Evolutionary conservation across 2,888 invertebrate genomes (phyloP).

Genomic region (Parapristionchus giblindavisi): DNA sequence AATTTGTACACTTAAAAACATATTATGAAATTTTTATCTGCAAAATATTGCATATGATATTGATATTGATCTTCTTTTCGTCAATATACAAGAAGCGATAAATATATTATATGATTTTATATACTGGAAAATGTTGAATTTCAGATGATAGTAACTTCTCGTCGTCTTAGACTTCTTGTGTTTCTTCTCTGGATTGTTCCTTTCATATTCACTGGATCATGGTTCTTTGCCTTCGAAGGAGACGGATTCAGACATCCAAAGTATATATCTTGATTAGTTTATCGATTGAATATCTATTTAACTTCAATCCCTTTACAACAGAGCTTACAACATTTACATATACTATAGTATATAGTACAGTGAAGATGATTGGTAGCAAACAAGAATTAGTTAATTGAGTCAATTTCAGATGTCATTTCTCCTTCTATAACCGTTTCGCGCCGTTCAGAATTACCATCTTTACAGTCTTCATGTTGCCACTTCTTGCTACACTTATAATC

Average conservation of each 20-base stretch:
- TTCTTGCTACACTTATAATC: conserved; percentile 58
- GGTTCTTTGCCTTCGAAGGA: conserved; percentile 44
- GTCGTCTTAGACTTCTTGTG: conserved; percentile 58
- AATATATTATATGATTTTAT: too few relatives aligned
- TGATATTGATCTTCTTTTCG: too few relatives aligned
- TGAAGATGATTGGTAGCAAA: background rate
- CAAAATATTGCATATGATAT: too few relatives aligned
- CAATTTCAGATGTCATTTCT: conserved; percentile 48
- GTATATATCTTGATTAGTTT: background rate
- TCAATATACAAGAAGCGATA: too few relatives aligned
- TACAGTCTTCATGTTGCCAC: conserved; percentile 62
- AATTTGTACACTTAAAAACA: too few relatives aligned
- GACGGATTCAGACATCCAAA: conserved; percentile 34
- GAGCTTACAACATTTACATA: too few relatives aligned
- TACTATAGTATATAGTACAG: too few relatives aligned
- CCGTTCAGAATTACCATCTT: conserved; percentile 61
- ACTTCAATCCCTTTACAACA: background rate
- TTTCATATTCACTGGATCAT: conserved; percentile 54
- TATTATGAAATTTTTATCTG: background rate
- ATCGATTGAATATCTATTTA: background rate
- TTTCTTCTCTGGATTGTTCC: conserved; percentile 62
- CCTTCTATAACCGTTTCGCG: conserved; percentile 64
- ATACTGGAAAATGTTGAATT: too few relatives aligned
- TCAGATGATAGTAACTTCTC: conserved; percentile 64
- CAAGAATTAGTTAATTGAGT: background rate